Evolutionary conservation across 2,113 vertebrate genomes (phyloP).

Genomic region (Hepsetus odoe): DNA sequence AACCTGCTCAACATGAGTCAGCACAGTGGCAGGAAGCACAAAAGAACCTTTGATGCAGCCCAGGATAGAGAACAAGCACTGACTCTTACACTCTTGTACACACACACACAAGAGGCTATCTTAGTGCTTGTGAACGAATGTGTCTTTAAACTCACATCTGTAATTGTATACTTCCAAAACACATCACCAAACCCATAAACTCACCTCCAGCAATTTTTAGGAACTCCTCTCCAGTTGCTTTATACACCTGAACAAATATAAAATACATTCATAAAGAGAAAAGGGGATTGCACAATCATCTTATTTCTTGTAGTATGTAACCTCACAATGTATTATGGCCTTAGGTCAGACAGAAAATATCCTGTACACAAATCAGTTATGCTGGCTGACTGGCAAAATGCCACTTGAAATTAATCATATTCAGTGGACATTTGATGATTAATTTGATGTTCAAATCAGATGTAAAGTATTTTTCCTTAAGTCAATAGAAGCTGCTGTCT

Average conservation of each 20-base stretch:
- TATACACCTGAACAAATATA: slow-evolving; percentile 85
- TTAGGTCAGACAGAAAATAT: too few species aligned
- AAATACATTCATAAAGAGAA: not conserved
- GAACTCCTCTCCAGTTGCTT: slow-evolving; percentile 95
- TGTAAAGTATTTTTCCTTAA: too few species aligned
- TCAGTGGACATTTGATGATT: too few species aligned
- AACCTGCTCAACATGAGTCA: slow-evolving; percentile 60
- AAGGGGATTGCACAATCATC: not conserved
- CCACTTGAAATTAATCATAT: too few species aligned
- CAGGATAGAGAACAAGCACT: slow-evolving; percentile 48
- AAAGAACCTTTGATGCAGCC: slow-evolving; percentile 74
- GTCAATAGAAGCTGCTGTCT: too few species aligned
- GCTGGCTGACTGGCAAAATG: too few species aligned
- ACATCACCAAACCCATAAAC: slow-evolving; percentile 55
- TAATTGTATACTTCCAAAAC: slow-evolving; percentile 36
- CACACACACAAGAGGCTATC: slow-evolving; percentile 14
- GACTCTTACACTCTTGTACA: too few species aligned
- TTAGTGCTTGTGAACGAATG: slow-evolving; percentile 9
- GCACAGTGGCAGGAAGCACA: slow-evolving; percentile 64
- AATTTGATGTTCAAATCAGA: too few species aligned
- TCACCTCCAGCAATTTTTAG: slow-evolving; percentile 97
- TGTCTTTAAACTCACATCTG: not conserved
- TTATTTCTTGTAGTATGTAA: not conserved
- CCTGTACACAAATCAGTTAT: too few species aligned
- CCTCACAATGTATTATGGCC: not conserved